Conservation (phyloP, 1,140 invertebrate species). For the Triops longicaudatus region DNA sequence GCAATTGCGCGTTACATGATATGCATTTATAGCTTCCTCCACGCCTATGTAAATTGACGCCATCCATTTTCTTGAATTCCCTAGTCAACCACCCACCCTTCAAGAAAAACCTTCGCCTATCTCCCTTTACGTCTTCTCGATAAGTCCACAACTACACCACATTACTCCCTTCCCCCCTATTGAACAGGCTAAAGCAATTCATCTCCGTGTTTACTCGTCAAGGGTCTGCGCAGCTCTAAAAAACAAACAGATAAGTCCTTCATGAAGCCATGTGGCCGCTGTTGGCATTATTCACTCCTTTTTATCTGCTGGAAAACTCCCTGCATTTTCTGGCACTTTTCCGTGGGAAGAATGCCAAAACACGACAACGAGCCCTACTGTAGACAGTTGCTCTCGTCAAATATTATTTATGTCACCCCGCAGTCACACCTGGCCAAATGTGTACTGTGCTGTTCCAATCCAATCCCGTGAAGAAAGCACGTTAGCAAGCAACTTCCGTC, state of each 20-base stretch:
- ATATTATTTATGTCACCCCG: neutral
- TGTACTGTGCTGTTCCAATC: neutral
- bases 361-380: neutral
- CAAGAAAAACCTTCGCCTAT: neutral
- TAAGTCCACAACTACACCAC: neutral
- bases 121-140: neutral
- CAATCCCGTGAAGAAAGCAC: neutral
- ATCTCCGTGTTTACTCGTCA: neutral
- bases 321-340: neutral
- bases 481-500: neutral
- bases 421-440: constrained; percentile 1
- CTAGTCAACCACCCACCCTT: neutral
- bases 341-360: neutral
- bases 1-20: neutral
- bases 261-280: neutral
- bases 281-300: neutral
- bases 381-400: neutral
- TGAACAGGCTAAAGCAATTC: neutral
- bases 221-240: neutral
- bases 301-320: neutral
- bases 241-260: neutral
- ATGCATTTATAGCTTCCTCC: constrained; percentile 1
- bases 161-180: neutral
- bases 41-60: constrained; percentile 7
- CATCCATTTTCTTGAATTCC: neutral